These are phyloP conservation scores for Erebia aethiops DNA, from an alignment of 2,888 invertebrate species.

Conservation along the genomic window DNA sequence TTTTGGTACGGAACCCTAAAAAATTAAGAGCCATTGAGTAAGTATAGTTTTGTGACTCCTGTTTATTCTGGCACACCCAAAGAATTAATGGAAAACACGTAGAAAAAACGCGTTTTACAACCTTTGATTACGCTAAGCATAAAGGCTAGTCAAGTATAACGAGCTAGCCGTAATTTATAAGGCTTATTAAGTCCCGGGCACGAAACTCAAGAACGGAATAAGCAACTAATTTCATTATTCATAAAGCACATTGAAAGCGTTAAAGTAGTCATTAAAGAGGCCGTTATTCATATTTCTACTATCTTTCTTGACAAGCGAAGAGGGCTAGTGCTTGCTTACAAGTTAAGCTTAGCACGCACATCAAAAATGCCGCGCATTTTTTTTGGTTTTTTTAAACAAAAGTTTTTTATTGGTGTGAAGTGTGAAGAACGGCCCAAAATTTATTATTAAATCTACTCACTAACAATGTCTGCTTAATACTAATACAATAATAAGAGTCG, in stretches of 20 bases:
- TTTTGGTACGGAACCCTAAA: too few species aligned
- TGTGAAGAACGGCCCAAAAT: too few species aligned
- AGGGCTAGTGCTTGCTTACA: slow-evolving; percentile 72
- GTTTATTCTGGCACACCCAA: background rate
- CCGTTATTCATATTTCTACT: slow-evolving; percentile 77
- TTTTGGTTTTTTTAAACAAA: background rate
- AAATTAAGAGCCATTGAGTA: too few species aligned
- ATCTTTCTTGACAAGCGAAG: slow-evolving; percentile 73
- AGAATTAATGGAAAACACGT: slow-evolving; percentile 18
- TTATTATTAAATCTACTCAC: too few species aligned
- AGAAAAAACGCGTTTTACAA: slow-evolving; percentile 45
- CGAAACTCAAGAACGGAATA: slow-evolving; percentile 76
- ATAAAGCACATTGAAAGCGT: slow-evolving; percentile 82
- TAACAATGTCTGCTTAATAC: too few species aligned
- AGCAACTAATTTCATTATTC: slow-evolving; percentile 82
- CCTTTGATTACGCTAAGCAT: slow-evolving; percentile 57
- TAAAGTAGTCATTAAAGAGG: slow-evolving; percentile 79
- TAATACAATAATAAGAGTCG: too few species aligned
- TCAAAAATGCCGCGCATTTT: background rate
- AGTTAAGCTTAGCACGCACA: slow-evolving; percentile 40
- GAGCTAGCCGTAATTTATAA: slow-evolving; percentile 65
- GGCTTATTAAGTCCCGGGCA: slow-evolving; percentile 72
- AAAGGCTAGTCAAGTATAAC: slow-evolving; percentile 53
- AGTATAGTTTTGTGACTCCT: too few species aligned
- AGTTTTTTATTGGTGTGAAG: background rate